Evolutionary conservation across 1,140 invertebrate genomes (phyloP).

Genomic region (Euura lappo): DNA sequence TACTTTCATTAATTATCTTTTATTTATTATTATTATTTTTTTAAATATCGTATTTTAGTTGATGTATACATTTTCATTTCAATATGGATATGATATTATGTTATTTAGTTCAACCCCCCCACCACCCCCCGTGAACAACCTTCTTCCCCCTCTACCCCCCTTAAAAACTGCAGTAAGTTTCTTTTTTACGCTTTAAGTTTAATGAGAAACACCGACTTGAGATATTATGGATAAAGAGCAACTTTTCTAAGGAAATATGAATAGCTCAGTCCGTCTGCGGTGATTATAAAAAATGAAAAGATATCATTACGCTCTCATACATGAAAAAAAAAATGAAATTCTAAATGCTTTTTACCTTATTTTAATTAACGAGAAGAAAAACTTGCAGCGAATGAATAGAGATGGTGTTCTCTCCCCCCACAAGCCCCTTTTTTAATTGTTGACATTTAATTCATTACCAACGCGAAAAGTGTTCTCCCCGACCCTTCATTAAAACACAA

Average conservation of each 20-base stretch:
- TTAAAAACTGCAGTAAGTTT: conserved; percentile 21
- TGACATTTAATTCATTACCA: conserved; percentile 42
- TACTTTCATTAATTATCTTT: not conserved
- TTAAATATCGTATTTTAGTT: conserved; percentile 24
- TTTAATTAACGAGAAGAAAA: conserved; percentile 46
- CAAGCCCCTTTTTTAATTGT: conserved; percentile 34
- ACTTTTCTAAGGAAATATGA: conserved; percentile 52
- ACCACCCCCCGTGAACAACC: conserved; percentile 17
- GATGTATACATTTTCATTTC: not conserved
- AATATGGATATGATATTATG: not conserved
- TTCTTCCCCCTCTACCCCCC: conserved; percentile 24
- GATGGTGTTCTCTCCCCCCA: conserved; percentile 14
- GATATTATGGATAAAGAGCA: conserved; percentile 59
- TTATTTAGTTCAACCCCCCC: conserved; percentile 23
- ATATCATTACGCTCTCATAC: not conserved
- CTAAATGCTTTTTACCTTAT: conserved; percentile 19
- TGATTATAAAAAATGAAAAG: not conserved
- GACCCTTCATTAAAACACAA: not conserved
- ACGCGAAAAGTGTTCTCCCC: not conserved
- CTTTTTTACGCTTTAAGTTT: conserved; percentile 50
- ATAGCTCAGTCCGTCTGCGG: conserved; percentile 21
- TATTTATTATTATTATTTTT: conserved; percentile 9
- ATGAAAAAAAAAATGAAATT: not conserved
- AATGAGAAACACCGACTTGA: conserved; percentile 55
- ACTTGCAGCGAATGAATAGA: conserved; percentile 40